Conservation (phyloP, 2,113 vertebrate genomes). For the Chloropsis hardwickii region DNA sequence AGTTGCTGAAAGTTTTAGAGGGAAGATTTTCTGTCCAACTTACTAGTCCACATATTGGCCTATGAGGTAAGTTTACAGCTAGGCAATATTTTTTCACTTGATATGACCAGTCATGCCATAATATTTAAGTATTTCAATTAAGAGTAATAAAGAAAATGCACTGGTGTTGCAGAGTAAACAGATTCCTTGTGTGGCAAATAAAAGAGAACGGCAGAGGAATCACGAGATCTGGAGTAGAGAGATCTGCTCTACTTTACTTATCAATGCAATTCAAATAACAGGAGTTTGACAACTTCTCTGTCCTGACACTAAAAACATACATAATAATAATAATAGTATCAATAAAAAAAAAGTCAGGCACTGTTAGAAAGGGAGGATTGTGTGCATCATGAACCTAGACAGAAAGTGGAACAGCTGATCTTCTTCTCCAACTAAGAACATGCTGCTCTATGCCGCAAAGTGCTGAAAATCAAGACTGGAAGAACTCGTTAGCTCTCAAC, state of each 20-base stretch:
- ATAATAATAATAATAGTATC: background rate
- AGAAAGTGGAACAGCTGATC: background rate
- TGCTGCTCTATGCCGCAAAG: background rate
- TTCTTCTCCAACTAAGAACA: background rate
- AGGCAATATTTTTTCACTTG: background rate
- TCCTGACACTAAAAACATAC: background rate
- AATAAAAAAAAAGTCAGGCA: background rate
- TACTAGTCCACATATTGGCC: background rate
- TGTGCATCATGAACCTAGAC: background rate
- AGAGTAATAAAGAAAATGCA: background rate
- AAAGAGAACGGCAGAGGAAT: background rate
- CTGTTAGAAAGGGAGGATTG: background rate
- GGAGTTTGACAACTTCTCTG: background rate
- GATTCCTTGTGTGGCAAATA: background rate
- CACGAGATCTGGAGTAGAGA: rapidly evolving
- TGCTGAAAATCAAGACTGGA: background rate
- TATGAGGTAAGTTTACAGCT: background rate
- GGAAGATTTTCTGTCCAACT: background rate
- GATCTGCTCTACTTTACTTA: background rate
- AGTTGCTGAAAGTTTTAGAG: background rate
- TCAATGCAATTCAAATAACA: background rate
- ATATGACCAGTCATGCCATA: background rate
- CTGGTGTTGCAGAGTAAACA: background rate
- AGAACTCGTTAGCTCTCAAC: background rate
- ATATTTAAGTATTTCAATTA: background rate